A percentile compares a stretch with the other conserved stretches of the same genome.
Conservation (phyloP, 2,888 invertebrate genomes). For the Altica lythri region DNA sequence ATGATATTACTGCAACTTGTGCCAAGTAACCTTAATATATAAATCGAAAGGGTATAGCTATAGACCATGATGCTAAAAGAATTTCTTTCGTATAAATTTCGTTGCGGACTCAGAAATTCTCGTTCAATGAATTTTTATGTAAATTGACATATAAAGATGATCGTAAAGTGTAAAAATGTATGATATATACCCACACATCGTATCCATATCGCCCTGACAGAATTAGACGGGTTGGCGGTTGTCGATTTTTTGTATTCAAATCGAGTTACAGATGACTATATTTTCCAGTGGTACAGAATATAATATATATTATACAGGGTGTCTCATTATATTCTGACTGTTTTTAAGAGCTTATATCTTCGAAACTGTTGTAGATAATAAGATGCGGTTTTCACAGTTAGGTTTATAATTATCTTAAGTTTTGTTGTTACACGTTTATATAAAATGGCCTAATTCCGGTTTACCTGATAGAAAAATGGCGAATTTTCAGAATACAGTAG, state of each 20-base stretch:
- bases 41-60: constrained; percentile 11
- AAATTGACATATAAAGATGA: constrained; percentile 30
- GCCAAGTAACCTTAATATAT: constrained; percentile 12
- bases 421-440: no score
- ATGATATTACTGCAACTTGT: constrained; percentile 10
- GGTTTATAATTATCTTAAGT: no score
- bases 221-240: constrained; percentile 46
- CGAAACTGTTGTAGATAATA: no score
- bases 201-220: constrained; percentile 26
- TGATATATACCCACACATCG: constrained; percentile 24
- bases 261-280: constrained; percentile 51
- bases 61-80: not conserved
- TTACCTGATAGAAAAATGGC: no score
- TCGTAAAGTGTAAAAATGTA: constrained; percentile 30
- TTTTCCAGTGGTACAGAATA: constrained; percentile 42
- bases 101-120: constrained; percentile 15
- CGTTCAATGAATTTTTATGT: constrained; percentile 26
- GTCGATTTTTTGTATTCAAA: constrained; percentile 51
- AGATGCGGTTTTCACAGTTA: no score
- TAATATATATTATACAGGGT: no score
- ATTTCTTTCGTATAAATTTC: constrained; percentile 17
- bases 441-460: no score
- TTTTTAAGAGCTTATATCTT: no score
- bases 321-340: no score
- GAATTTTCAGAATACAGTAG: no score